Evolutionary conservation across 2,888 invertebrate genomes (phyloP), one percentile per base, ranked within the genome.

Genomic region (Meghimatium bilineatum): DNA sequence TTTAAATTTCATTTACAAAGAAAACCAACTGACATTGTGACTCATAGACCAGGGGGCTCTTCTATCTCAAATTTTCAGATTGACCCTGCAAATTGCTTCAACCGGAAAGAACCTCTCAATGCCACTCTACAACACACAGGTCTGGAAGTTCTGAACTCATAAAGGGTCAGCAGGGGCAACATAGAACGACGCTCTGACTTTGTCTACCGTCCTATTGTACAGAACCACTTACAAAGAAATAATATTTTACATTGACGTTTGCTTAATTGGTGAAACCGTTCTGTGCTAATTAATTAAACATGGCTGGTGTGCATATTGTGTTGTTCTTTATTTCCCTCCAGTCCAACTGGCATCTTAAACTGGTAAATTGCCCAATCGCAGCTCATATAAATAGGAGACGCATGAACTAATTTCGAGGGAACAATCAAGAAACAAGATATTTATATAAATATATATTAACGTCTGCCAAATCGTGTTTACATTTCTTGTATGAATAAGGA

Each of bases 51-150:
- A 44, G 38, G 44, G 77, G 77, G 63, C 77, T n/a, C 38, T 63
- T 77, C 77, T 77, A 77, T 77, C 77, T 77, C n/a, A 20, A 26
- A 26, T 2, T n/a, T 36, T 77, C 77, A 77, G 77, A 77, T 63
- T n/a, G 36, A 36, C 12, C 34, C 60, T 36, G 29, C n/a, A 34
- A 60, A 52, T 44, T 29, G 3, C 44, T 44, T 56, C 32, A 10
- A n/a, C 77, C 77, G 77, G 77, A 77, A 77, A 77, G 63, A 14
- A 34, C 10, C 63, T 63, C 77, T 77, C 38, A 63, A 34, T 17
- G 38, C 77, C 77, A 77, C 77, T 77, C 77, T 29, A n/a, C 12
- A 23, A 49, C 1, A 20, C 23, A 36, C 63, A 2, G 10, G 56
- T 26, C 10, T 32, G 75, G 52, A 34, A 52, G 26, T 32, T 56